Evolutionary conservation across 2,797 vertebrate genomes (phyloP), one percentile per base, ranked within the genome.

Genomic region (Danio kyathit): DNA sequence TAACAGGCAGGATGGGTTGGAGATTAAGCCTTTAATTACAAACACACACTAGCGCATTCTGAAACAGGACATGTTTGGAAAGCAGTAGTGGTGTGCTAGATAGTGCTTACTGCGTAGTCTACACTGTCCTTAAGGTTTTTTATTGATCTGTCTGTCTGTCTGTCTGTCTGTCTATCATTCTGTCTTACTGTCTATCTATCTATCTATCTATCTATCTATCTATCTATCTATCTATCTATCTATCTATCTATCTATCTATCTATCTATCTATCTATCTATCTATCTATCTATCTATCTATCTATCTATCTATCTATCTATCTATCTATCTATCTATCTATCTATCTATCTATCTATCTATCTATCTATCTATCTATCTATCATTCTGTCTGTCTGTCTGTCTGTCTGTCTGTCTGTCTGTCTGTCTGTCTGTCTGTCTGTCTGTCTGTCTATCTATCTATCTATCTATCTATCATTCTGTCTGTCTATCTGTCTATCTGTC

Each of bases 1-100:
- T 64, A 74, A 65, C 72, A 70, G 54, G 17, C 51, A 70, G 49
- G 66, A 82, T 21, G 41, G 76, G 63, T 75, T 64, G 12, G 29
- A 74, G 61, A 54, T 72, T 63, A 80, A 80, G 77, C n/a, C 59
- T 73, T 69, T 82, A 80, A 86, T 86, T 82, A 80, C 69, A 66
- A 49, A 40, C 54, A 75, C 80, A 70, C 44, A 79, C 52, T 59
- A 70, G 40, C 65, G 73, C 61, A 54, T 74, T 60, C 17, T 40
- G 76, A 48, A 75, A 66, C 51, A 29, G 17, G n/a, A 61, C 38
- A 44, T 29, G 11, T 69, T 71, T 69, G 29, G 43, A 69, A 16
- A 2, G 21, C 13, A 63, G 44, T 41, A 6, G 44, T 60, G 41
- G 57, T 9, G 6, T 4, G 3, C 21, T 51, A 38, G 44, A 51